Percentiles rank a stretch among this genome's conserved stretches.
phyloP scores from a whole-genome alignment of 2,888 invertebrate genomes.

The Oegoconia quadripuncta region DNA sequence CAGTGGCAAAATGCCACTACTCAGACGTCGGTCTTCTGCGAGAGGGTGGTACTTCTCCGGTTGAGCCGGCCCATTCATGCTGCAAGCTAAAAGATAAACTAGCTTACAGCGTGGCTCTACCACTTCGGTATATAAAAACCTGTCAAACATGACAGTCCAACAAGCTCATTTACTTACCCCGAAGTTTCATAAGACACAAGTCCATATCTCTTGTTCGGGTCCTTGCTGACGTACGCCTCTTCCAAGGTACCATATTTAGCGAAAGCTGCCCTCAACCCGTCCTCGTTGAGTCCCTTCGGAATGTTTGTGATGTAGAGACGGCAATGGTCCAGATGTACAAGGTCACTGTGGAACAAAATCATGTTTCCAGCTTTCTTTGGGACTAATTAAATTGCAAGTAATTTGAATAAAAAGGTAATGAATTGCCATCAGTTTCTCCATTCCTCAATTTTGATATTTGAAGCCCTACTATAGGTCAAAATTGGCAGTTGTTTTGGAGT shows the following conservation, averaged over 20 bases:
- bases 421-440: too few species aligned
- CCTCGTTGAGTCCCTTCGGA: slow-evolving; percentile 44
- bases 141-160: background rate
- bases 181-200: slow-evolving; percentile 48
- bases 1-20: too few species aligned
- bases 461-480: too few species aligned
- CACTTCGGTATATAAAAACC: too few species aligned
- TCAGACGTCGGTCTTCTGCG: too few species aligned
- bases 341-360: slow-evolving; percentile 26
- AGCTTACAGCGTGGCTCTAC: background rate
- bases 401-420: too few species aligned
- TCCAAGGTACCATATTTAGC: slow-evolving; percentile 44
- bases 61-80: too few species aligned
- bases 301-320: slow-evolving; percentile 56
- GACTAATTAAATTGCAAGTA: too few species aligned
- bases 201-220: slow-evolving; percentile 45
- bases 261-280: slow-evolving; percentile 47
- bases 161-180: slow-evolving; percentile 41
- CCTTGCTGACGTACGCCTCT: slow-evolving; percentile 32
- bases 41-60: too few species aligned
- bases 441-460: too few species aligned
- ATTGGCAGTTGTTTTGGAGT: too few species aligned
- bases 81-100: too few species aligned
- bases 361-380: background rate
- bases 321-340: slow-evolving; percentile 41